Conservation (phyloP, 2,797 vertebrate species). For the Coregonus suidteri region DNA sequence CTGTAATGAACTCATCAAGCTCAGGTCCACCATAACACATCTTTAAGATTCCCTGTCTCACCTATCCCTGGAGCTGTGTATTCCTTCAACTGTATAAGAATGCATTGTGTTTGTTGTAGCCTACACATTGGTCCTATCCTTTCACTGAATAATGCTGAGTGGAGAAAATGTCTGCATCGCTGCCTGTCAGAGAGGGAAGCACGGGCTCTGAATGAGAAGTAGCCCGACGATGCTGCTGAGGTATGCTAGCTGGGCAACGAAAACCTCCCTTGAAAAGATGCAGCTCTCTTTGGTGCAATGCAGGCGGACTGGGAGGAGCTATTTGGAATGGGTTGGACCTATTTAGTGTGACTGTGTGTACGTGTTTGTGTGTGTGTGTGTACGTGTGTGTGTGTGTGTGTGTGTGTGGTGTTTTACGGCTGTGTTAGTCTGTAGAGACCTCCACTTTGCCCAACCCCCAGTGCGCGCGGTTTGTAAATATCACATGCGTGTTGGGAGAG, state of each 20-base stretch:
- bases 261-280: conserved; percentile 52
- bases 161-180: neutral
- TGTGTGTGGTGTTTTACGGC: conserved; percentile 7
- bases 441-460: neutral
- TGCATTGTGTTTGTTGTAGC: neutral
- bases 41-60: neutral
- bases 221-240: conserved; percentile 45
- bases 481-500: conserved; percentile 18
- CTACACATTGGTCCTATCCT: neutral
- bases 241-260: conserved; percentile 23
- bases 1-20: neutral
- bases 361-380: conserved; percentile 8
- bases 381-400: neutral
- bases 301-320: conserved; percentile 65
- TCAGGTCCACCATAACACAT: conserved; percentile 31
- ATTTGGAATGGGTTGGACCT: conserved; percentile 8
- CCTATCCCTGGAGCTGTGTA: neutral
- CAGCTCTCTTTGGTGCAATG: conserved; percentile 77
- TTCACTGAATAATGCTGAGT: neutral
- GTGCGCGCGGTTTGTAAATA: conserved; percentile 35
- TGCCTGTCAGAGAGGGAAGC: conserved; percentile 3
- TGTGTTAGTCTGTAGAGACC: conserved; percentile 35
- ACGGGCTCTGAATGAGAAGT: conserved; percentile 22
- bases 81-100: neutral
- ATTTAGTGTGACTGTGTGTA: conserved; percentile 1